Percentiles rank a stretch among this genome's conserved stretches.
Evolutionary conservation across 2,797 vertebrate species (phyloP).

Genomic region (Sylvilagus floridanus): DNA sequence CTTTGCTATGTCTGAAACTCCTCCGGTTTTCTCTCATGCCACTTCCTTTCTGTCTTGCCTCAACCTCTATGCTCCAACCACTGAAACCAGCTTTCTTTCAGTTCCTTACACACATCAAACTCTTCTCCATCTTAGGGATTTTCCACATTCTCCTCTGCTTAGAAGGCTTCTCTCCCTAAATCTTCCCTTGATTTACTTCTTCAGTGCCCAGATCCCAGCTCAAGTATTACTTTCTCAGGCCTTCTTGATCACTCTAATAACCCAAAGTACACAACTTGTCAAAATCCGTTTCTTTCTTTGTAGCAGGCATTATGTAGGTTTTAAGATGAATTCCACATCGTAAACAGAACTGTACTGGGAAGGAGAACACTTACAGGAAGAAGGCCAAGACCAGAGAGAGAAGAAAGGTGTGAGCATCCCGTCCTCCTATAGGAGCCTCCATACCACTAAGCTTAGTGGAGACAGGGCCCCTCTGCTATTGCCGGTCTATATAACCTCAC

Average conservation of each 20-base stretch:
- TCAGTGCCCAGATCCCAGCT: background rate
- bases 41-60: background rate
- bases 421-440: background rate
- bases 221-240: background rate
- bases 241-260: background rate
- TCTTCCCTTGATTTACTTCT: background rate
- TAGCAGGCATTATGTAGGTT: background rate
- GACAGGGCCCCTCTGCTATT: background rate
- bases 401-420: background rate
- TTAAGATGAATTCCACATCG: background rate
- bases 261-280: background rate
- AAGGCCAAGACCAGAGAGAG: background rate
- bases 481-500: background rate
- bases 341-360: background rate
- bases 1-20: background rate
- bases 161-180: background rate
- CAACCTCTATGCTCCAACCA: background rate
- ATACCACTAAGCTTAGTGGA: background rate
- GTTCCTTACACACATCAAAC: background rate
- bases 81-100: background rate
- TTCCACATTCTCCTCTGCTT: background rate
- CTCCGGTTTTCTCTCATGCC: background rate
- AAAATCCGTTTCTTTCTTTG: background rate
- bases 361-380: background rate
- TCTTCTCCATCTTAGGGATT: background rate